Conservation (phyloP, 2,113 vertebrate genomes). For the Prietella phreatophila region DNA sequence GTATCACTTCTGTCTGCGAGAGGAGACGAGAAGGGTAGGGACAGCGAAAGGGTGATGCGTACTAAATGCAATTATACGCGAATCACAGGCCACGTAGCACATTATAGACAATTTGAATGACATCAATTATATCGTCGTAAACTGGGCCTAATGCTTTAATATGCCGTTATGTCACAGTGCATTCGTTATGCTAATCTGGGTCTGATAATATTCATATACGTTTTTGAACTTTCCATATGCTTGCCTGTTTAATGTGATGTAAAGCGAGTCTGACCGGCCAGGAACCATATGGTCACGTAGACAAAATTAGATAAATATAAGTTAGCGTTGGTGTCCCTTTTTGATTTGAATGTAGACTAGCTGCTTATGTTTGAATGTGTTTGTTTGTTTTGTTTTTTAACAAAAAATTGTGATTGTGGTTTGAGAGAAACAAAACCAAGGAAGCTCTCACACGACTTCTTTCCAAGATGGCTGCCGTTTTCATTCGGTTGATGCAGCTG, state of each 20-base stretch:
- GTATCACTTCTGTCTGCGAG: constrained; percentile 47
- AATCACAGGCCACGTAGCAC: constrained; percentile 14
- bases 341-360: neutral
- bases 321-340: neutral
- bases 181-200: constrained; percentile 33
- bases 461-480: constrained; percentile 55
- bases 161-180: neutral
- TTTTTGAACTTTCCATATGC: neutral
- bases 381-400: no score
- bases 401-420: neutral
- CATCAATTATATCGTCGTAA: constrained; percentile 17
- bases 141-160: constrained; percentile 31
- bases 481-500: constrained; percentile 66
- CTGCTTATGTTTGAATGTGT: neutral
- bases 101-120: constrained; percentile 11
- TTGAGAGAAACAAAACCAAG: neutral
- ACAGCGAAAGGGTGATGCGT: constrained; percentile 18
- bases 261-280: neutral
- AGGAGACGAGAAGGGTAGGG: neutral
- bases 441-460: neutral
- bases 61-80: constrained; percentile 25
- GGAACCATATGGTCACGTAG: neutral
- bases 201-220: neutral
- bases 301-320: neutral
- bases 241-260: neutral